Evolutionary conservation across 1,140 invertebrate species (phyloP).

Genomic region (Lordiphosa stackelbergi): DNA sequence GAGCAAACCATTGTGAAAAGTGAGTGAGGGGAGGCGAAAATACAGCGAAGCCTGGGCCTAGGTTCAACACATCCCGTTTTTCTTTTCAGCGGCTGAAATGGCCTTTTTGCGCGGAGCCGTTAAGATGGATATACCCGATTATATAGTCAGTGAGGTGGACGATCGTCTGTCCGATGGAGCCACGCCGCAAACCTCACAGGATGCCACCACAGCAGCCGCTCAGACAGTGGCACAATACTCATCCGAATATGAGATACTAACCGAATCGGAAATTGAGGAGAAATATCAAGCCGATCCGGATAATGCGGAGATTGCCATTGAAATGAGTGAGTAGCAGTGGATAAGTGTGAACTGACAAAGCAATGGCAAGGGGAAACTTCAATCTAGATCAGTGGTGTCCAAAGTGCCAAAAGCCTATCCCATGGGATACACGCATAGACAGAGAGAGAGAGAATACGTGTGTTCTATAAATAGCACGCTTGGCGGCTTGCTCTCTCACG

Average conservation of each 20-base stretch:
- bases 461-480: too few relatives aligned
- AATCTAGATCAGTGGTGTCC: too few relatives aligned
- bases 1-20: conserved; percentile 74
- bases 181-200: conserved; percentile 69
- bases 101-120: conserved; percentile 68
- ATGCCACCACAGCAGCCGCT: conserved; percentile 49
- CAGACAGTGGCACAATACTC: conserved; percentile 72
- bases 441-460: too few relatives aligned
- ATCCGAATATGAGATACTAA: conserved; percentile 76
- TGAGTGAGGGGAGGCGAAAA: conserved; percentile 2
- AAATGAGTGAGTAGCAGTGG: conserved; percentile 59
- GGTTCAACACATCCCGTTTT: background rate
- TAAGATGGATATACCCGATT: conserved; percentile 76
- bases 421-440: too few relatives aligned
- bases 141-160: conserved; percentile 72
- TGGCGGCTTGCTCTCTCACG: too few relatives aligned
- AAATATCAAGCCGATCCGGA: conserved; percentile 69
- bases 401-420: too few relatives aligned
- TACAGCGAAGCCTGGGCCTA: background rate
- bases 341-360: too few relatives aligned
- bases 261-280: conserved; percentile 76
- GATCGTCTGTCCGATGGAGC: conserved; percentile 66
- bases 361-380: too few relatives aligned
- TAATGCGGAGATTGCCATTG: conserved; percentile 70
- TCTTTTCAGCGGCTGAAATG: conserved; percentile 61